Base-by-base conservation (phyloP, 2,797 vertebrate species). In the Alca torda region DNA sequence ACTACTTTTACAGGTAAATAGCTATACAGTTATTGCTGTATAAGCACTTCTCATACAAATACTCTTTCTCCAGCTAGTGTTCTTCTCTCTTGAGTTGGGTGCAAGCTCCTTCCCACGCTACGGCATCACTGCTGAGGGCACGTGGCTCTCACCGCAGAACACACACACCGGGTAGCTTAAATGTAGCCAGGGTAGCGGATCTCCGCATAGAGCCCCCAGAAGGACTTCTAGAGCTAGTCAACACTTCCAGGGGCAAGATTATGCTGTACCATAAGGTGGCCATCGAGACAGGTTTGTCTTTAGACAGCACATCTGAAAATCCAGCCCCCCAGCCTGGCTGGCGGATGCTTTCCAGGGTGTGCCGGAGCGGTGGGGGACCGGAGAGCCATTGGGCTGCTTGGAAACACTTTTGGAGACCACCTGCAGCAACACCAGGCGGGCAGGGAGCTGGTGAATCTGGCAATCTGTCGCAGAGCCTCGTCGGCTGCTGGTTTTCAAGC, bases 301-400 rank as follows among this genome's bases (percentile, higher is more conserved):
- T 10, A 43, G 24, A 31, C 3, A 23, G 6, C 16, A 16, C 39
- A 28, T 9, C 41, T 39, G 19, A 46, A 87, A 81, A 24, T 2
- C 28, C 39, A 77, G n/a, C 56, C 30, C 14, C 8, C 2, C 51
- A 45, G 45, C 39, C 24, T 3, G 17, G 41, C 64, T 0, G 1
- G 39, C 3, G 0, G 76, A 37, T 17, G 31, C 53, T 31, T 11
- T 11, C 10, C 1, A 5, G 19, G 31, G 13, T 0, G 6, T 39
- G 61, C 9, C 4, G 72, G 43, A 77, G 24, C 5, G 0, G 4
- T 12, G 35, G 8, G n/a, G 28, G 24, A 20, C 7, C 18, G 10
- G 26, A 39, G n/a, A 67, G 39, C 21, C 5, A 12, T 0, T 26
- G 8, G 51, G 26, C 72, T 35, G 46, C 19, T 13, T 37, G 59